Evolutionary conservation across 2,113 vertebrate genomes (phyloP), one percentile per base, ranked within the genome.

Genomic region (Siphamia tubifer): DNA sequence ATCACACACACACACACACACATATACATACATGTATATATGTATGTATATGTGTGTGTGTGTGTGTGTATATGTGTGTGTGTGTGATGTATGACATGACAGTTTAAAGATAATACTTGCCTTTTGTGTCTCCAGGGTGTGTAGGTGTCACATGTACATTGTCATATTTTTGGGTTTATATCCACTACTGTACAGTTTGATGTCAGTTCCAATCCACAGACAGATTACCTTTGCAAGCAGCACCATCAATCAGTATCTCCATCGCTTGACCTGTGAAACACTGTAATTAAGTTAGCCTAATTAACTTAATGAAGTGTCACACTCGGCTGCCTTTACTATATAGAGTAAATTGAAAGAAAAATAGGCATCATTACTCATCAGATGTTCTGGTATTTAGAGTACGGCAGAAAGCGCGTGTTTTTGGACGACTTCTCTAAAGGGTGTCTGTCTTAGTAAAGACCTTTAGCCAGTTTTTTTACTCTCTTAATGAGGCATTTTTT

Each of bases 251-350:
- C 94, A 94, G 85, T 89, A 61, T 77, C 86, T 89, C 91, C 94
- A 87, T 84, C 79, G 91, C 92, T 85, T 92, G 93, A 95, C 92
- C 90, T 91, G 93, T 85, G 90, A 94, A 93, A 90, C 87, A 90
- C 84, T 87, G 90, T 94, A 94, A 94, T 96, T 94, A 94, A 94
- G 87, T 94, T 94, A 93, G 88, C 86, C 89, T 95, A 94, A 95
- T 95, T 94, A 94, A 92, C 89, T 92, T 94, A 94, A 94, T 94
- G 93, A 94, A 95, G 92, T 94, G 91, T 93, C 92, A 91, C 90
- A 92, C 90, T 92, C 87, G 83, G 86, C 82, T 91, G 89, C 86
- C 85, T 92, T 93, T 92, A 90, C 87, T 92, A 89, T 90, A 92
- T 86, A 75, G 78, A 90, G 83, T 64, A 87, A 94, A 94, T 94